phyloP scores from a whole-genome alignment of 2,888 invertebrate genomes.

The Cheilosia grossa region DNA sequence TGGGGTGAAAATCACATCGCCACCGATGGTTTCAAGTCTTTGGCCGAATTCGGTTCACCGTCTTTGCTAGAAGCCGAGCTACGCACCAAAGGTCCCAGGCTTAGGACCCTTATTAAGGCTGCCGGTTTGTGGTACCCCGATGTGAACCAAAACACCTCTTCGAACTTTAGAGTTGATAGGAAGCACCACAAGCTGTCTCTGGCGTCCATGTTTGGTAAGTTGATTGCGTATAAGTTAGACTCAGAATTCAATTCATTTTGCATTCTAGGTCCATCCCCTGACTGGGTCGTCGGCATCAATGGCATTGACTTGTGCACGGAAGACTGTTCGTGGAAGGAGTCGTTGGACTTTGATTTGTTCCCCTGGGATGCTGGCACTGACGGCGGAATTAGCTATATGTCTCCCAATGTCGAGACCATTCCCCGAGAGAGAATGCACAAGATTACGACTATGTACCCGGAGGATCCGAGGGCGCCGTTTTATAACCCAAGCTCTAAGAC shows the following conservation, averaged over 20 bases:
- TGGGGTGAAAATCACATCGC: conserved; percentile 96
- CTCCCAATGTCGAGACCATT: conserved; percentile 89
- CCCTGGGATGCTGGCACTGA: conserved; percentile 99
- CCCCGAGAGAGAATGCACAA: conserved; percentile 93
- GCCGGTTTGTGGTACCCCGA: conserved; percentile 95
- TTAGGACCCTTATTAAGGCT: conserved; percentile 94
- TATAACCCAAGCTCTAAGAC: conserved; percentile 88
- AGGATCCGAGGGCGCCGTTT: conserved; percentile 96
- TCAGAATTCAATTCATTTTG: no score
- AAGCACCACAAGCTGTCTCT: conserved; percentile 94
- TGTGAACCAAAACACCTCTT: conserved; percentile 92
- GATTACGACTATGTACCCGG: conserved; percentile 95
- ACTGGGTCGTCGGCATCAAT: conserved; percentile 98
- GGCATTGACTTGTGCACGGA: conserved; percentile 93
- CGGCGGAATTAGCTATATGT: conserved; percentile 95
- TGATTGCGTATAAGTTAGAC: neutral
- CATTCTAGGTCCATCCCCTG: conserved; percentile 93
- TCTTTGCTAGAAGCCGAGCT: conserved; percentile 94
- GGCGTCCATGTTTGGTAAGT: conserved; percentile 89
- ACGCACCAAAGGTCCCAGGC: conserved; percentile 89
- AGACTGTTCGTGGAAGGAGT: conserved; percentile 96
- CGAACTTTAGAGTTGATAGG: conserved; percentile 92
- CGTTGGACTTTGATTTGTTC: conserved; percentile 91
- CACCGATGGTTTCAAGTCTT: conserved; percentile 93
- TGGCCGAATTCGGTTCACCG: conserved; percentile 90